Evolutionary conservation across 53 echinoderm and acorn worm genomes (phyloP), one percentile per base, ranked within the genome.

Genomic region (Henricia sp.): DNA sequence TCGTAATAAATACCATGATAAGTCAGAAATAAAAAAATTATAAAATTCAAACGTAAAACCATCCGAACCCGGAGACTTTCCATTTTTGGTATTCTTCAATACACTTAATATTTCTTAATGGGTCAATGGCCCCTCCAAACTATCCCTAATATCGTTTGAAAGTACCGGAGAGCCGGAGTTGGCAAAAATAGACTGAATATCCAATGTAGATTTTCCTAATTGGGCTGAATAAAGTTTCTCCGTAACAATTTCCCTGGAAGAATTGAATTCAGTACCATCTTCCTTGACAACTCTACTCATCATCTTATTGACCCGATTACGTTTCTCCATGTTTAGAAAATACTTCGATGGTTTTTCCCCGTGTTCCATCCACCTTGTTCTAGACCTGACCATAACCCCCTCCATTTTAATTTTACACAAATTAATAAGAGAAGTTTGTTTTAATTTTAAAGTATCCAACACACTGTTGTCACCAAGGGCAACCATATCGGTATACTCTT

Each of bases 11-110:
- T 26, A 82, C 42, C 37, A 37, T 39, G 37, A 21, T 30, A 13
- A 88, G 14, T 16, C 48, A 37, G 34, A 62, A 12, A 74, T 76
- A 66, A 86, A 86, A 10, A 77, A 40, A n/a, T 70, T 74, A 0
- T 67, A 87, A 68, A 88, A 82, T 70, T 82, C 88, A 16, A 53
- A 56, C 19, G 88, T 82, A 36, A 88, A 60, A 36, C 88, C 88
- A n/a, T 88, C 82, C 9, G 69, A 29, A 12, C 88, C 44, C 6
- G 44, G 44, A 13, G 44, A 44, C 44, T 44, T 44, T 44, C 44
- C 44, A 44, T 44, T 44, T 70, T 53, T 82, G 67, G 24, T 67
- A 75, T 39, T 84, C 25, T 67, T 67, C 41, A 67, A 37, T n/a
- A 21, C 67, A 11, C 38, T 38, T 25, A 39, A 67, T 37, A 67